Conservation (phyloP, 2,113 vertebrate species). For the Vicugna pacos region DNA sequence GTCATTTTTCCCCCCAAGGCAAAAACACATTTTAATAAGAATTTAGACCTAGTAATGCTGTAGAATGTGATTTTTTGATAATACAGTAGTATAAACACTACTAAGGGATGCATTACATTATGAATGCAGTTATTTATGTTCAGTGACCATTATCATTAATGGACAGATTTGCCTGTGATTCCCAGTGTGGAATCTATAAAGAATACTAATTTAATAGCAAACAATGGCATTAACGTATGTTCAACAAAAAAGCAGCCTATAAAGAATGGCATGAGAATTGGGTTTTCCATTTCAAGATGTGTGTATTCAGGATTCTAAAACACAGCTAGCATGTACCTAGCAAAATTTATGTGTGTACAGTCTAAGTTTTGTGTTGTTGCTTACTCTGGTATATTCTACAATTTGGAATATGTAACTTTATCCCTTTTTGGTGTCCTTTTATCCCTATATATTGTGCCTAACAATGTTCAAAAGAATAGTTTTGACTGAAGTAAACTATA, state of each 20-base stretch:
- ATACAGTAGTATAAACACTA: background rate
- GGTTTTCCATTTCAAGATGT: background rate
- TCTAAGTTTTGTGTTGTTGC: background rate
- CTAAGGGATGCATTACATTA: background rate
- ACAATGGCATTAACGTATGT: too few relatives aligned
- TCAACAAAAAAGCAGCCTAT: background rate
- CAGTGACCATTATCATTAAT: background rate
- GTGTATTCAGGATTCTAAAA: background rate
- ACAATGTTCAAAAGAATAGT: background rate
- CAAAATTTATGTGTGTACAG: background rate
- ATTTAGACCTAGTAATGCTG: background rate
- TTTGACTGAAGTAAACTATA: conserved; percentile 9
- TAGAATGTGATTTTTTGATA: background rate
- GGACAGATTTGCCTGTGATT: background rate
- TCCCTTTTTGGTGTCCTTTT: background rate
- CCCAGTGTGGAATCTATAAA: background rate
- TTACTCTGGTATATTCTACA: background rate
- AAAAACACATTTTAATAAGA: background rate
- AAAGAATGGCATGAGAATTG: too few relatives aligned
- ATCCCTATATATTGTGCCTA: background rate
- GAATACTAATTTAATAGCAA: too few relatives aligned
- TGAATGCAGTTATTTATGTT: background rate
- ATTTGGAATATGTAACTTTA: background rate
- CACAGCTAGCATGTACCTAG: too few relatives aligned
- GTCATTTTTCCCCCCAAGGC: background rate